phyloP scores from a whole-genome alignment of 2,113 vertebrate species.

The Mirounga angustirostris region DNA sequence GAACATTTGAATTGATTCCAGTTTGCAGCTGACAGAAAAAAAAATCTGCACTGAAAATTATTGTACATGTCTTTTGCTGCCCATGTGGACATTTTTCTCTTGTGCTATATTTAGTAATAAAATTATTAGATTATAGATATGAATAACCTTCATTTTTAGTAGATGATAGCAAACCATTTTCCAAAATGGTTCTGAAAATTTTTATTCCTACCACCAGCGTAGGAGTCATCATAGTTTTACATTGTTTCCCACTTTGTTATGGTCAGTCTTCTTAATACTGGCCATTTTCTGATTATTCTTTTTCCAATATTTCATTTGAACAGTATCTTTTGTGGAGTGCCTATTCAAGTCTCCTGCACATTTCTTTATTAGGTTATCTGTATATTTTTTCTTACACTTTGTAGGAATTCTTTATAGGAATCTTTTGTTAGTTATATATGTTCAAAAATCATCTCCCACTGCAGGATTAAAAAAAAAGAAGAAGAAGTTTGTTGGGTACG shows the following conservation, averaged over 20 bases:
- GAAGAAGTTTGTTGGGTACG: background rate
- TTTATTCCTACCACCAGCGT: background rate
- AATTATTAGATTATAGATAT: background rate
- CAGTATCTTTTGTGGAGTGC: background rate
- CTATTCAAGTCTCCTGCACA: background rate
- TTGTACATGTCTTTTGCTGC: background rate
- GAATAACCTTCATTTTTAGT: background rate
- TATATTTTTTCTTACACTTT: background rate
- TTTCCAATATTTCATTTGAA: background rate
- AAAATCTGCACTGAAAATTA: background rate
- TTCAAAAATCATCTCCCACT: background rate
- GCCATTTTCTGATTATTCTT: background rate
- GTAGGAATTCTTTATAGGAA: background rate
- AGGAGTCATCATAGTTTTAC: background rate
- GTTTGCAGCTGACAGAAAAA: background rate
- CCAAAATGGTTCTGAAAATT: background rate
- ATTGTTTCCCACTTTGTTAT: background rate
- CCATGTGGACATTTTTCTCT: background rate
- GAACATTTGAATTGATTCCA: background rate
- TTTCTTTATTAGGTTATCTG: background rate
- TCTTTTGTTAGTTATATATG: background rate
- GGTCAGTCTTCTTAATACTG: background rate
- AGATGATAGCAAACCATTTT: background rate
- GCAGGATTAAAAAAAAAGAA: background rate
- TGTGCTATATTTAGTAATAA: background rate